Evolutionary conservation across 2,888 invertebrate species (phyloP).

Genomic region (Scaptomyza parva): DNA sequence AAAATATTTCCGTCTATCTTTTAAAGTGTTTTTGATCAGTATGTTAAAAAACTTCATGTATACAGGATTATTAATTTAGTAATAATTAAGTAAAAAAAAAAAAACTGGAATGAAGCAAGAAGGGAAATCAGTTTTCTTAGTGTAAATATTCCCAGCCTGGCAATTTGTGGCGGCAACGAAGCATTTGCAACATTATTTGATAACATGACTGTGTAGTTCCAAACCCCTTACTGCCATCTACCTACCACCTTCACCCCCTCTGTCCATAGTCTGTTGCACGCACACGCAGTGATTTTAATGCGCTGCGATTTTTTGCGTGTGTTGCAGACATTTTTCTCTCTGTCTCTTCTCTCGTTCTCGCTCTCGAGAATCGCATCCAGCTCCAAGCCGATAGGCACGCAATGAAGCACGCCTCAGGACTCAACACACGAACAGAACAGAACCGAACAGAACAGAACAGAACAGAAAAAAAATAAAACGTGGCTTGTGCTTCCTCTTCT

Average conservation of each 20-base stretch:
- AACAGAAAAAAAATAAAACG: neutral
- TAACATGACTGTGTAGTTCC: conserved; percentile 55
- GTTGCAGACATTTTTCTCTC: conserved; percentile 57
- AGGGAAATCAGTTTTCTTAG: neutral
- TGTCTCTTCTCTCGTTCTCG: conserved; percentile 45
- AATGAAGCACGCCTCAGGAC: conserved; percentile 45
- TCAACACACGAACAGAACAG: no score
- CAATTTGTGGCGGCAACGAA: conserved; percentile 56
- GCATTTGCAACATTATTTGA: conserved; percentile 68
- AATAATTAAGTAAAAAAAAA: no score
- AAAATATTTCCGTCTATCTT: no score
- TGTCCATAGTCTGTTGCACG: conserved; percentile 50
- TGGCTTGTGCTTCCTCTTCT: conserved; percentile 1
- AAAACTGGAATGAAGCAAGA: no score
- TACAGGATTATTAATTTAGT: no score
- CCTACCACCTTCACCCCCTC: neutral
- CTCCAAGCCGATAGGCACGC: conserved; percentile 47
- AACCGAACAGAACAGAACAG: no score
- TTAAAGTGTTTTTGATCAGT: no score
- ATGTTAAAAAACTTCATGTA: no score
- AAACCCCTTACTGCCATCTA: neutral
- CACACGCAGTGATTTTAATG: conserved; percentile 73
- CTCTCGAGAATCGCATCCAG: conserved; percentile 42
- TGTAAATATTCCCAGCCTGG: conserved; percentile 20
- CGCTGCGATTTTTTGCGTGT: conserved; percentile 78